Evolutionary conservation across 2,797 vertebrate genomes (phyloP).

Genomic region (Acipenser oxyrinchus): DNA sequence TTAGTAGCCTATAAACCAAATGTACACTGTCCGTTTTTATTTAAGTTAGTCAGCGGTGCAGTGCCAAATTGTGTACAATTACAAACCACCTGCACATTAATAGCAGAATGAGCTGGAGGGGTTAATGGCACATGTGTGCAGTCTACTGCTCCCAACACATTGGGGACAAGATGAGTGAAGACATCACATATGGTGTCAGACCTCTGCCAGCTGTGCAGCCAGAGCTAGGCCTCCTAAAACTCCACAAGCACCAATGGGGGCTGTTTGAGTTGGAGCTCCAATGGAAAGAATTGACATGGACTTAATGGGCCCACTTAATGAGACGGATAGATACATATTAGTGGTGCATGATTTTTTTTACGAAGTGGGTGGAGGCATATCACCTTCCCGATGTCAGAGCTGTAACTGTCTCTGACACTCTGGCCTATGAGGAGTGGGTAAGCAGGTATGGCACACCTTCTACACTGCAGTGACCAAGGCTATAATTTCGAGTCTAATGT

Average conservation of each 20-base stretch:
- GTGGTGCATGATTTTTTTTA: conserved; percentile 16
- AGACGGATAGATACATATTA: conserved; percentile 11
- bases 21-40: too few relatives aligned
- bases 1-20: too few relatives aligned
- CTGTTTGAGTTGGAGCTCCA: conserved; percentile 1
- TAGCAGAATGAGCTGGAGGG: too few relatives aligned
- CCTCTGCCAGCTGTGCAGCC: conserved; percentile 16
- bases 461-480: conserved; percentile 16
- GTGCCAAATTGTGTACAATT: too few relatives aligned
- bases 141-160: too few relatives aligned
- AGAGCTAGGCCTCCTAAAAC: conserved; percentile 5
- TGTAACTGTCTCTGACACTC: conserved; percentile 12
- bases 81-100: too few relatives aligned
- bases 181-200: conserved; percentile 18
- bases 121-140: too few relatives aligned
- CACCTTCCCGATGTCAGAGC: conserved; percentile 9
- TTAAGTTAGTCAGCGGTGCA: too few relatives aligned
- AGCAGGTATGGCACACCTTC: conserved; percentile 10
- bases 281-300: conserved; percentile 19
- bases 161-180: conserved; percentile 10
- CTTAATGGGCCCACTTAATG: conserved; percentile 22
- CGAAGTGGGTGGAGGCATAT: conserved; percentile 12
- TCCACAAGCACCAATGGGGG: background rate
- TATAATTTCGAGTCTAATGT: too few relatives aligned
- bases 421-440: conserved; percentile 14